A percentile compares a stretch with the other conserved stretches of the same genome.
phyloP scores from a whole-genome alignment of 2,113 vertebrate genomes.

The Dasyprocta punctata region DNA sequence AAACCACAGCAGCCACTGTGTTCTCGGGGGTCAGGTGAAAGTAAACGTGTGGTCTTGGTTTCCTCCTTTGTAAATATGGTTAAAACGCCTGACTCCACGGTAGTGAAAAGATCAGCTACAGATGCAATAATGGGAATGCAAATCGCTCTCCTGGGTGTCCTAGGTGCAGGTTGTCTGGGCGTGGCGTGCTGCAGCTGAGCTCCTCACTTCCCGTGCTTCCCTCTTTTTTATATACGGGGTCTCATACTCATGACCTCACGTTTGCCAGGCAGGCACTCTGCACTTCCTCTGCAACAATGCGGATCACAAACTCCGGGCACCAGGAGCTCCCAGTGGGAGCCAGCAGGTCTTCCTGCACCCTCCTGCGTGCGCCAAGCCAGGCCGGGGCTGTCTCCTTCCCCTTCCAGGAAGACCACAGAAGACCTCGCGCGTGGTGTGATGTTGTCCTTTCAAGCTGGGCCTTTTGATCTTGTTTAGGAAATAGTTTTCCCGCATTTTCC shows the following conservation, averaged over 20 bases:
- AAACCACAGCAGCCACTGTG: background rate
- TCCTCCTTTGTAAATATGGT: background rate
- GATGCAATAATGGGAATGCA: rapidly evolving
- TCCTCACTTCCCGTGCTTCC: background rate
- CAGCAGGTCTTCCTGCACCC: background rate
- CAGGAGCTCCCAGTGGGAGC: background rate
- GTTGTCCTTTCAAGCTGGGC: background rate
- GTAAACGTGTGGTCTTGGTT: background rate
- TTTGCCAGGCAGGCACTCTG: too few relatives aligned
- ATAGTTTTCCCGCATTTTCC: background rate
- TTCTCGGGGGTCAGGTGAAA: background rate
- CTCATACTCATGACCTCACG: too few relatives aligned
- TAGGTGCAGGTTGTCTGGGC: background rate
- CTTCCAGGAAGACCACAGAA: background rate
- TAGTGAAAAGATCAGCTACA: background rate
- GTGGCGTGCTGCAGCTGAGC: background rate
- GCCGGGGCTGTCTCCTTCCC: background rate
- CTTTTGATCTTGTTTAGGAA: background rate
- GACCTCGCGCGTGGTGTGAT: too few relatives aligned
- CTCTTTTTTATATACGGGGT: too few relatives aligned
- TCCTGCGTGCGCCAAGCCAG: background rate
- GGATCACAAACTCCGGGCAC: background rate
- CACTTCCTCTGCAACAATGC: background rate
- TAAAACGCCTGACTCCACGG: background rate
- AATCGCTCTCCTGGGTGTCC: too few relatives aligned